Conservation (phyloP, 1,140 invertebrate species). For the Argopecten irradians region DNA sequence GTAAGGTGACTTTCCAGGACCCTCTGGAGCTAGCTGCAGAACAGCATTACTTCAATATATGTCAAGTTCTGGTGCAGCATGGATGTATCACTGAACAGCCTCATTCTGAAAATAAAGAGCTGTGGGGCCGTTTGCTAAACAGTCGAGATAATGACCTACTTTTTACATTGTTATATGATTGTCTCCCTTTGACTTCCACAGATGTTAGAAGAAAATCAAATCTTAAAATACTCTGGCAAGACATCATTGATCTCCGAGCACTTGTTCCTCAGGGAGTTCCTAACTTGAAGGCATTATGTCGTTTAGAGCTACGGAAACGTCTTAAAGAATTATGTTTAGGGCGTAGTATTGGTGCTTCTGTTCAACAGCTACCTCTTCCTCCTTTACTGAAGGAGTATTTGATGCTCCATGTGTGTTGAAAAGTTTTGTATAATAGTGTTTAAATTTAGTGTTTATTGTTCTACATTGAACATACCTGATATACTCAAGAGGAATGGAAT, state of each 20-base stretch:
- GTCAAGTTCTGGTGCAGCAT: not conserved
- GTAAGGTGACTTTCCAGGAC: not conserved
- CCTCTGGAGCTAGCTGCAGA: not conserved
- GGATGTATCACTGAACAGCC: not conserved
- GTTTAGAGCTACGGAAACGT: not conserved
- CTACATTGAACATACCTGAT: not conserved
- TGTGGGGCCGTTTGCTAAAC: not conserved
- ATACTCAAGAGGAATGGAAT: not conserved
- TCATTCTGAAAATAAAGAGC: not conserved
- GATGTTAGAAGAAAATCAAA: not conserved
- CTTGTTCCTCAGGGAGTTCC: not conserved
- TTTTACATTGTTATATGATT: not conserved
- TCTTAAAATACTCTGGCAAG: not conserved
- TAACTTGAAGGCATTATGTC: not conserved
- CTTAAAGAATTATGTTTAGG: not conserved
- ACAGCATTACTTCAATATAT: slow-evolving; percentile 8
- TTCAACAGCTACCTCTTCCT: not conserved
- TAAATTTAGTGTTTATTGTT: not conserved
- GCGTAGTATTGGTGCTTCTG: not conserved
- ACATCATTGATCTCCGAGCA: not conserved
- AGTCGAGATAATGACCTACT: not conserved
- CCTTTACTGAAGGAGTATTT: not conserved
- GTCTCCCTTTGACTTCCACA: not conserved
- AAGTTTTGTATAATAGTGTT: not conserved
- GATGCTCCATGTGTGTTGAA: not conserved